phyloP scores from a whole-genome alignment of 2,113 vertebrate genomes.

The Caretta caretta region DNA sequence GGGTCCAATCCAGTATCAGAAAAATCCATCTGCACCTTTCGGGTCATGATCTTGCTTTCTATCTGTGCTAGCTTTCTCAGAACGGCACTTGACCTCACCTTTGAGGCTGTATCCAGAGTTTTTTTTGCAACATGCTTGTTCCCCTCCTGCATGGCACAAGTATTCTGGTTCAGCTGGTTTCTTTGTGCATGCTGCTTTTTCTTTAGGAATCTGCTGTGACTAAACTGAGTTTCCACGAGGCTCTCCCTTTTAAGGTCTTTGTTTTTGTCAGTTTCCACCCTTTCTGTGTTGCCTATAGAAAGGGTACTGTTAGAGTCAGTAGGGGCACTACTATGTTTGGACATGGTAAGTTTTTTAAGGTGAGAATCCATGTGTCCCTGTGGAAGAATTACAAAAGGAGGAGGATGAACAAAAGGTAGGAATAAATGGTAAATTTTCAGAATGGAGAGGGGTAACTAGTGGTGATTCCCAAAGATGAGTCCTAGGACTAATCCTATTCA shows the following conservation, averaged over 20 bases:
- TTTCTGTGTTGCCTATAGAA: constrained; percentile 25
- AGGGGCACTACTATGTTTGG: neutral
- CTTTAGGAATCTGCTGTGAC: constrained; percentile 81
- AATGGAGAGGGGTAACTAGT: too few species aligned
- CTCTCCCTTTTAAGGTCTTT: neutral
- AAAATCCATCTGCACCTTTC: constrained; percentile 17
- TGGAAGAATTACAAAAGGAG: neutral
- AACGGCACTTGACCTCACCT: constrained; percentile 9
- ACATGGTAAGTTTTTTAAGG: neutral
- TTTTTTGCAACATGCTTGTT: fast-evolving
- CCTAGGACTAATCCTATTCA: too few species aligned
- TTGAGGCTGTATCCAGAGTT: fast-evolving
- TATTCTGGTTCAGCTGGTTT: fast-evolving
- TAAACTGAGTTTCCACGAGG: neutral
- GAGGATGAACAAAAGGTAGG: too few species aligned
- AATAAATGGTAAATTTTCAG: too few species aligned
- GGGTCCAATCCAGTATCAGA: neutral
- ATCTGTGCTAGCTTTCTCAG: constrained; percentile 79
- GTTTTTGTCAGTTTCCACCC: neutral
- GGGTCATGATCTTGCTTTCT: constrained; percentile 76
- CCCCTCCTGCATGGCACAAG: fast-evolving
- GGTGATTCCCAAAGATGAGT: too few species aligned
- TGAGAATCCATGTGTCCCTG: neutral
- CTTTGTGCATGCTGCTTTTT: neutral
- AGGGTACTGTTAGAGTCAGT: constrained; percentile 26